Evolutionary conservation across 2,888 invertebrate species (phyloP).

Genomic region (Heliconius ismenius): DNA sequence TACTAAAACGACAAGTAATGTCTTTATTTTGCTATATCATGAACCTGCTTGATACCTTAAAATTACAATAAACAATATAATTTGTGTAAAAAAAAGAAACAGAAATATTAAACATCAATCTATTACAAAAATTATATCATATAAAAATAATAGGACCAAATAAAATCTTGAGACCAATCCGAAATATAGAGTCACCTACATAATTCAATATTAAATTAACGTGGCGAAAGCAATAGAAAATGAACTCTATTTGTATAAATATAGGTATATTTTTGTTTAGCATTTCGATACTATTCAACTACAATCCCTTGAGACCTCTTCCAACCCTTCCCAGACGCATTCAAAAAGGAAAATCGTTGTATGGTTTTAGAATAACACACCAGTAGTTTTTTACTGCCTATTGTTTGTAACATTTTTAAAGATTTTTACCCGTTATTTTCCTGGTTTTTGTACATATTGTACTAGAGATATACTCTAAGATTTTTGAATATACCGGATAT

Average conservation of each 20-base stretch:
- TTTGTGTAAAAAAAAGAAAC: not conserved
- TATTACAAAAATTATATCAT: constrained; percentile 17
- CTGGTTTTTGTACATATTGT: not conserved
- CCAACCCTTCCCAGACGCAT: constrained; percentile 46
- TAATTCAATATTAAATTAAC: constrained; percentile 38
- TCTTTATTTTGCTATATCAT: too few relatives aligned
- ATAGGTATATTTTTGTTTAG: not conserved
- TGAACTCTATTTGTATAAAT: not conserved
- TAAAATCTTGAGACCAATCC: constrained; percentile 7
- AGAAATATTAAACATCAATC: not conserved
- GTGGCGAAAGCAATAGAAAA: not conserved
- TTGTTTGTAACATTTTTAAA: constrained; percentile 29
- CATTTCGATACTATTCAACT: constrained; percentile 28
- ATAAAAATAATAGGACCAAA: constrained; percentile 21
- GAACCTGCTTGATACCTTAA: not conserved
- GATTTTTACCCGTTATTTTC: constrained; percentile 1
- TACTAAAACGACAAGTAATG: too few relatives aligned
- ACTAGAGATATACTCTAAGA: too few relatives aligned
- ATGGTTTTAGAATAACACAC: constrained; percentile 40
- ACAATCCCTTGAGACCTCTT: constrained; percentile 43
- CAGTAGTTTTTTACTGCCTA: constrained; percentile 38
- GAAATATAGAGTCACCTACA: constrained; percentile 27
- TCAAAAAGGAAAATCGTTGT: constrained; percentile 42
- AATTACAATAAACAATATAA: not conserved
- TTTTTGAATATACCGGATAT: too few relatives aligned